Conservation (phyloP, 2,113 vertebrate genomes). For the Dicentrarchus labrax region DNA sequence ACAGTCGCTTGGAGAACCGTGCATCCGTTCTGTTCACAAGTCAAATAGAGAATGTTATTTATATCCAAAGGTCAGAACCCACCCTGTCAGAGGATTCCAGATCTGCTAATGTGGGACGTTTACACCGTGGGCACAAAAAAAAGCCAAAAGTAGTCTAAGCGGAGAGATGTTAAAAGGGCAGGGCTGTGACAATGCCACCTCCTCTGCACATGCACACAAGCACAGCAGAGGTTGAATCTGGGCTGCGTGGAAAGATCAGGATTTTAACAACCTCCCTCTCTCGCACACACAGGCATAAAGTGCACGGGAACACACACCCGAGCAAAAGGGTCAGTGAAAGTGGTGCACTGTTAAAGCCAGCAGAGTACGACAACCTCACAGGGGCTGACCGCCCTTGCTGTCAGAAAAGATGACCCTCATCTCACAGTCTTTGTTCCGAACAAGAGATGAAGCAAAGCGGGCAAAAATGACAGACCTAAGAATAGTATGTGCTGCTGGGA, state of each 20-base stretch:
- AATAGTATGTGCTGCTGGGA: slow-evolving; percentile 50
- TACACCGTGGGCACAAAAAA: slow-evolving; percentile 18
- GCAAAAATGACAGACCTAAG: slow-evolving; percentile 51
- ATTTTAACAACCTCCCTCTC: slow-evolving; percentile 25
- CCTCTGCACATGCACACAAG: background rate
- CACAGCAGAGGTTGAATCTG: slow-evolving; percentile 39
- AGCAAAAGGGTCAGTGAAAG: slow-evolving; percentile 43
- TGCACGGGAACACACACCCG: background rate
- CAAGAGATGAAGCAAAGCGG: slow-evolving; percentile 52
- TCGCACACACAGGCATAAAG: background rate
- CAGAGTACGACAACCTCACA: slow-evolving; percentile 65
- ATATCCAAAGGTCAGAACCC: slow-evolving; percentile 73
- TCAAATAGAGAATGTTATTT: slow-evolving; percentile 76
- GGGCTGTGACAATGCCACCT: slow-evolving; percentile 26
- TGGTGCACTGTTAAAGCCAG: slow-evolving; percentile 31
- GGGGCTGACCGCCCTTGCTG: slow-evolving; percentile 64
- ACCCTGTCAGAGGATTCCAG: slow-evolving; percentile 60
- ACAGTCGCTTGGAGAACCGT: slow-evolving; percentile 58
- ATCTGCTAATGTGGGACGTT: slow-evolving; percentile 63
- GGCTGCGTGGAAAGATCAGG: slow-evolving; percentile 33
- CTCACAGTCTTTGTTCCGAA: slow-evolving; percentile 69
- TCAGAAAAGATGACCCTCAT: slow-evolving; percentile 75
- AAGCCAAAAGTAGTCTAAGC: background rate
- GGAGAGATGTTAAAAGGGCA: slow-evolving; percentile 48
- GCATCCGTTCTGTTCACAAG: slow-evolving; percentile 59